These are phyloP conservation scores for Lerema accius DNA, from an alignment of 1,140 invertebrate species.

Conservation along the genomic window DNA sequence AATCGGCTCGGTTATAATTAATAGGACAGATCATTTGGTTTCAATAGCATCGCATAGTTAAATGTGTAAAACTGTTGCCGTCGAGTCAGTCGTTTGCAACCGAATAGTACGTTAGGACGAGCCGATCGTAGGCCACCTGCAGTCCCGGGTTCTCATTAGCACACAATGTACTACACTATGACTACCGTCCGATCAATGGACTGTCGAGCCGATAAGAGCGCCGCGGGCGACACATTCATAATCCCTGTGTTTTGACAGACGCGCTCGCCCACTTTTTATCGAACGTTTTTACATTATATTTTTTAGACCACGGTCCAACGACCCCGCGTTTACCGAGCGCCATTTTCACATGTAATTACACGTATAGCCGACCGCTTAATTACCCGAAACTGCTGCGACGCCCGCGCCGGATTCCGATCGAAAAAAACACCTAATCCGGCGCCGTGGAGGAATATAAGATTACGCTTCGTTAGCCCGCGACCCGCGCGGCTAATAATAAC, in stretches of 20 bases:
- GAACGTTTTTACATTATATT: conserved; percentile 56
- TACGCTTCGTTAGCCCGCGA: conserved; percentile 61
- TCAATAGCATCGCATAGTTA: background rate
- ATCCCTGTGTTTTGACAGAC: conserved; percentile 75
- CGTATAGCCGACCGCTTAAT: conserved; percentile 74
- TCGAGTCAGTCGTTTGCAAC: conserved; percentile 1
- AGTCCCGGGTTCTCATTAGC: conserved; percentile 65
- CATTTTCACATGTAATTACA: conserved; percentile 75
- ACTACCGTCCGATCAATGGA: conserved; percentile 55
- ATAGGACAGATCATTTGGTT: background rate
- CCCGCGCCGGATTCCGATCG: conserved; percentile 50
- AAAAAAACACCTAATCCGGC: conserved; percentile 64
- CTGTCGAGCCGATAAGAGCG: conserved; percentile 44
- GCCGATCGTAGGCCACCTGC: conserved; percentile 51
- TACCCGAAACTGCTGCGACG: conserved; percentile 70
- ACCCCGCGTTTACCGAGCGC: conserved; percentile 55
- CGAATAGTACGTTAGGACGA: background rate
- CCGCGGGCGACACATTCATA: conserved; percentile 74
- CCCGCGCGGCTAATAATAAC: conserved; percentile 51
- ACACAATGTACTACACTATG: conserved; percentile 68
- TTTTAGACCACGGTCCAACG: conserved; percentile 56
- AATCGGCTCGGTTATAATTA: background rate
- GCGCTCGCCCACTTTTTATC: conserved; percentile 56
- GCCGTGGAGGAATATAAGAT: conserved; percentile 54
- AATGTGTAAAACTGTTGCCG: conserved; percentile 5